Base-by-base conservation (phyloP, 2,888 invertebrate species). In the Watsonalla binaria region DNA sequence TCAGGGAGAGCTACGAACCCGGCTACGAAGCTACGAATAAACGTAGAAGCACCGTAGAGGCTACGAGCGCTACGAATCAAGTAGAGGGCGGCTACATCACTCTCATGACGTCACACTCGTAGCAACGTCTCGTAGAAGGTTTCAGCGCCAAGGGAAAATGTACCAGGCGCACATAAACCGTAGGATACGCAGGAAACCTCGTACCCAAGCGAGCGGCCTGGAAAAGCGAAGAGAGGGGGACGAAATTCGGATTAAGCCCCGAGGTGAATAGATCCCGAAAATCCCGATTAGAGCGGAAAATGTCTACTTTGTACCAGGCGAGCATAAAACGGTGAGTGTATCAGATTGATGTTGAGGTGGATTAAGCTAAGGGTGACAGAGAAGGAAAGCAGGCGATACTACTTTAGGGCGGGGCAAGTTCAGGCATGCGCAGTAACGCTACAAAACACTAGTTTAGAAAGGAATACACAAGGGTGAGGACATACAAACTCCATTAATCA, bases 271-370 rank as follows among this genome's bases (percentile, higher is more conserved):
- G 82, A 77, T 80, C 78, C 82, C 81, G 87, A 71, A 87, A 88
- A 89, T 84, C 87, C 87, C 86, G 90, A 90, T 90, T 90, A 90
- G 88, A 90, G 89, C 89, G 89, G 89, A 90, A 90, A 90, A 90
- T 88, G 78, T 87, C 88, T 86, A 86, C 86, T 83, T 65, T 63
- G 60, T 86, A 90, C 88, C 74, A 88, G 87, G 89, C 59, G 47
- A 54, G 33, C 78, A 90, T 74, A 68, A 62, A 39, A 37, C 35
- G 42, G 15, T 60, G 59, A 53, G 72, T 61, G 8, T 11, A 11
- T 42, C 59, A 55, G 11, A 42, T n/a, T n/a, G n/a, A n/a, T n/a
- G n/a, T n/a, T n/a, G n/a, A n/a, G n/a, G n/a, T 33, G 14, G 52
- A 59, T 53, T 59, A 55, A 55, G 59, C 57, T 60, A 58, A 65